Conservation (phyloP, 2,113 vertebrate genomes). For the Entelurus aequoreus region DNA sequence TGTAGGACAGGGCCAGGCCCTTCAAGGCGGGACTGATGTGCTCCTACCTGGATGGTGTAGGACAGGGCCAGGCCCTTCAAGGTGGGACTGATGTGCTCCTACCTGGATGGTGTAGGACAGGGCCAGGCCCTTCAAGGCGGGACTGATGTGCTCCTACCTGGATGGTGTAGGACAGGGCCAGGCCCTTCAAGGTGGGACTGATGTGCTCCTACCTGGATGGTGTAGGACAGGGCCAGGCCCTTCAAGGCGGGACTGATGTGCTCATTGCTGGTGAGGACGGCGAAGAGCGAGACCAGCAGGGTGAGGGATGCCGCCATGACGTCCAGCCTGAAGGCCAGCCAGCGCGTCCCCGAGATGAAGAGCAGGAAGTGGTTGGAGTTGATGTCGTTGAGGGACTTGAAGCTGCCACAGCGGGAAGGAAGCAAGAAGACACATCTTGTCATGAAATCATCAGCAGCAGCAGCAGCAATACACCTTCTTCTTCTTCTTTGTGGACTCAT, state of each 20-base stretch:
- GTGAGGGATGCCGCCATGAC: constrained; percentile 60
- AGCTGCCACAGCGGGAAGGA: constrained; percentile 53
- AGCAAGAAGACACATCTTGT: not conserved
- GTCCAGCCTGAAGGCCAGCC: constrained; percentile 76
- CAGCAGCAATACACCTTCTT: no score
- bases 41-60: constrained; percentile 71
- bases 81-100: constrained; percentile 50
- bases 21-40: constrained; percentile 64
- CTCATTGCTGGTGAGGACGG: constrained; percentile 60
- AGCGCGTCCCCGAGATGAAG: constrained; percentile 71
- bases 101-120: constrained; percentile 75
- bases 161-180: constrained; percentile 76
- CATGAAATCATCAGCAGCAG: not conserved
- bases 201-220: constrained; percentile 69
- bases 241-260: constrained; percentile 64
- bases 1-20: constrained; percentile 76
- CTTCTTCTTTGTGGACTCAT: no score
- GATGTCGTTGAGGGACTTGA: constrained; percentile 70
- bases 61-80: constrained; percentile 76
- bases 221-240: constrained; percentile 76
- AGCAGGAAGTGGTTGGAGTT: constrained; percentile 73
- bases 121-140: constrained; percentile 74
- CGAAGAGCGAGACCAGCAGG: constrained; percentile 67
- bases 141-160: constrained; percentile 44
- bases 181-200: constrained; percentile 69